Evolutionary conservation across 2,113 vertebrate genomes (phyloP).

Genomic region (Hemiprocne comata): DNA sequence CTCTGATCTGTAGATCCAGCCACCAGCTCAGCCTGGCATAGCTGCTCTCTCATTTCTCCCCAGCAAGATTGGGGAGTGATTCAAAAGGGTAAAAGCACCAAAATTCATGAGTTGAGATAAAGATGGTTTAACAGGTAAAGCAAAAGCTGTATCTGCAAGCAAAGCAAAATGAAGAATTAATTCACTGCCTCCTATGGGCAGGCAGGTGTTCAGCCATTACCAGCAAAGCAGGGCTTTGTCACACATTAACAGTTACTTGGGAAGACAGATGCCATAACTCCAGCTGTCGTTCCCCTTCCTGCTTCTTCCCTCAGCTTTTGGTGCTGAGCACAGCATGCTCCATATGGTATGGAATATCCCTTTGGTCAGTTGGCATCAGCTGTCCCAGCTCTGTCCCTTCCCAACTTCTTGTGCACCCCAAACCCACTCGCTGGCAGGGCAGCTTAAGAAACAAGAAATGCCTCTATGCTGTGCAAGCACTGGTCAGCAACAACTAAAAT

Average conservation of each 20-base stretch:
- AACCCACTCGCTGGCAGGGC: background rate
- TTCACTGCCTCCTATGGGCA: background rate
- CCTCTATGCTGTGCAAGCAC: background rate
- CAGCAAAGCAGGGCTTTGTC: background rate
- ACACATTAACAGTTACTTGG: rapidly evolving
- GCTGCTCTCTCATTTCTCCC: background rate
- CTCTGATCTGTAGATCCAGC: background rate
- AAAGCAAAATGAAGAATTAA: background rate
- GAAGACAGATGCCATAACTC: background rate
- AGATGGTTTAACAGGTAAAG: background rate
- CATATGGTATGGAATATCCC: background rate
- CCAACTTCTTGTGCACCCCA: background rate
- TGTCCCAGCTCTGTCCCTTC: background rate
- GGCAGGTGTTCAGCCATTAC: background rate
- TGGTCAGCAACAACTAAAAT: background rate
- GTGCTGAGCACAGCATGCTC: background rate
- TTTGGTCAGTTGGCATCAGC: background rate
- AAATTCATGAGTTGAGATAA: background rate
- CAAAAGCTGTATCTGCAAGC: background rate
- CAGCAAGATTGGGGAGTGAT: background rate
- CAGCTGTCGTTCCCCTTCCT: background rate
- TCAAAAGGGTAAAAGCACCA: background rate
- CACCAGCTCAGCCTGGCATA: background rate
- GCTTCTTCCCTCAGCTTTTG: background rate
- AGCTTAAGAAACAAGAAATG: background rate